phyloP scores from a whole-genome alignment of 2,888 invertebrate species.

The Sericinus montela region DNA sequence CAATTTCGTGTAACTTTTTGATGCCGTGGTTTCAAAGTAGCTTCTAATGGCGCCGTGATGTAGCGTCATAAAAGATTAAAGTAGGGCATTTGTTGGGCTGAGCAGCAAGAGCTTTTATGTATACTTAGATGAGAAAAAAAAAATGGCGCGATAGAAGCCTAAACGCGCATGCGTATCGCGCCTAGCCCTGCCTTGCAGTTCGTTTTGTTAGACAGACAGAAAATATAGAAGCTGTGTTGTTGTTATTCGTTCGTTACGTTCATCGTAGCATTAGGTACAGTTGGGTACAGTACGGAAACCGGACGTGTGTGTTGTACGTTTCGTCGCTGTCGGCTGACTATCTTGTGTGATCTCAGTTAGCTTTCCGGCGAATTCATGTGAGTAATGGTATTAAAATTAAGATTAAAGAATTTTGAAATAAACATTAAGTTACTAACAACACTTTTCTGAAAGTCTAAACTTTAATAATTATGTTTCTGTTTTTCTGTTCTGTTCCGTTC shows the following conservation, averaged over 20 bases:
- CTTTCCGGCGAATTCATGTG: constrained; percentile 3
- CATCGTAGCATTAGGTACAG: constrained; percentile 2
- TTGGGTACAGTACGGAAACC: constrained; percentile 9
- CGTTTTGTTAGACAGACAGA: constrained; percentile 25
- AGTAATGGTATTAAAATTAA: constrained; percentile 1
- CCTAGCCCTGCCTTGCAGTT: constrained; percentile 34
- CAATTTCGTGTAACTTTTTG: too few species aligned
- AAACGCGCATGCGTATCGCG: constrained; percentile 32
- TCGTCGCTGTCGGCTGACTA: constrained; percentile 1
- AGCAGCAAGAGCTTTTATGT: constrained; percentile 14
- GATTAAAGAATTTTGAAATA: too few species aligned
- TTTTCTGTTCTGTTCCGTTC: too few species aligned
- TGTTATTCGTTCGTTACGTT: constrained; percentile 4
- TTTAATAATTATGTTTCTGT: too few species aligned
- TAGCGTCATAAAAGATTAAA: constrained; percentile 14
- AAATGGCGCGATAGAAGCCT: constrained; percentile 11
- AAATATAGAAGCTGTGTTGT: constrained; percentile 22
- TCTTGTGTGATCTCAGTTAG: constrained; percentile 3
- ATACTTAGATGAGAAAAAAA: constrained; percentile 14
- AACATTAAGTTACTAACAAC: too few species aligned
- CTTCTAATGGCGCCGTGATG: constrained; percentile 5
- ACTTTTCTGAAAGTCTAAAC: too few species aligned
- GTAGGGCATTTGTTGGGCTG: constrained; percentile 14
- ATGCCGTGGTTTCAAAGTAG: not conserved
- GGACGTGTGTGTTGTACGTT: constrained; percentile 11